These are phyloP conservation scores for Brachymystax lenok DNA, from an alignment of 2,797 vertebrate genomes.

Conservation along the genomic window DNA sequence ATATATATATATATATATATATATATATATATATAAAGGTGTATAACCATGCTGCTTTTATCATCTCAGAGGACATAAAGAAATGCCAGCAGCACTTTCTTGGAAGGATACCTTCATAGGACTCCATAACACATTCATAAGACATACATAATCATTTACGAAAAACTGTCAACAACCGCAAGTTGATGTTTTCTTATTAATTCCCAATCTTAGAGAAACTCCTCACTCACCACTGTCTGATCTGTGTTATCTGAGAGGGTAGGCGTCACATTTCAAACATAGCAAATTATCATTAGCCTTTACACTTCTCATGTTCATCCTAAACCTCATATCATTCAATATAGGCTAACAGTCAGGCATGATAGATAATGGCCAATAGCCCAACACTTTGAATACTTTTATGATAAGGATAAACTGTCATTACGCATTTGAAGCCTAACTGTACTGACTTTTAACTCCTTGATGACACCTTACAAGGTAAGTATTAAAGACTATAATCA, in stretches of 20 bases:
- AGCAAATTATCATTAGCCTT: neutral
- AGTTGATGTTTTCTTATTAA: neutral
- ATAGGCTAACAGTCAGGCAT: neutral
- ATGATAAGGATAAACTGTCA: neutral
- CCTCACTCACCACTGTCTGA: neutral
- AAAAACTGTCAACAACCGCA: neutral
- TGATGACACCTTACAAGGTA: no score
- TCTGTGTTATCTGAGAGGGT: neutral
- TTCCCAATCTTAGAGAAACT: neutral
- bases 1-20: no score
- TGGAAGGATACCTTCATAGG: neutral
- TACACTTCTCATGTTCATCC: neutral
- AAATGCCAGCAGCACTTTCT: no score
- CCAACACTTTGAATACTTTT: neutral
- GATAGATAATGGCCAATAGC: neutral
- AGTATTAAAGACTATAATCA: neutral
- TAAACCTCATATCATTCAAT: neutral
- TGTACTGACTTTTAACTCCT: no score
- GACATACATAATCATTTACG: neutral
- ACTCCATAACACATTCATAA: neutral
- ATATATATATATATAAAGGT: no score
- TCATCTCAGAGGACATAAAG: neutral
- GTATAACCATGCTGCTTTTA: neutral
- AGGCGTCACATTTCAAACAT: constrained; percentile 7
- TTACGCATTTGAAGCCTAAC: neutral